A percentile compares a stretch with the other conserved stretches of the same genome.
Conservation (phyloP, 2,797 vertebrate species). For the Trichosurus vulpecula region DNA sequence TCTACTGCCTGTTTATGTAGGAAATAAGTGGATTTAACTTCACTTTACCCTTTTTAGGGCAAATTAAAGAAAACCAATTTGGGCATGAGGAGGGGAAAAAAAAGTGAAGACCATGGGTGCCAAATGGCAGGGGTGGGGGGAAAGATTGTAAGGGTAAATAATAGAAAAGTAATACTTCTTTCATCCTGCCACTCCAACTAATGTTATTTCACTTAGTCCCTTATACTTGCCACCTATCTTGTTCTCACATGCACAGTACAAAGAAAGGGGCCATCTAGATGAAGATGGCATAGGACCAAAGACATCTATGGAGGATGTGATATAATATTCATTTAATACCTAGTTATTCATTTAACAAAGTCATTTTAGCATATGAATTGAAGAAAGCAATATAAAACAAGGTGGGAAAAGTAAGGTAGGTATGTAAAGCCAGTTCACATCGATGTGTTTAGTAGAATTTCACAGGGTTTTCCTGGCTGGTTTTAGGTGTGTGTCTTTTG, state of each 20-base stretch:
- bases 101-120: background rate
- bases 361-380: background rate
- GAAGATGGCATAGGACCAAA: background rate
- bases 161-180: background rate
- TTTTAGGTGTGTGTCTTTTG: background rate
- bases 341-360: background rate
- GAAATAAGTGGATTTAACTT: background rate
- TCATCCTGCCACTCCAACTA: fast-evolving
- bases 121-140: too few species aligned
- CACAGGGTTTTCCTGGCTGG: background rate
- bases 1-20: background rate
- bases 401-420: background rate
- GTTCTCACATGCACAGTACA: background rate
- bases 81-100: background rate
- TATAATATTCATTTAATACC: background rate
- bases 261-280: background rate
- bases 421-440: background rate
- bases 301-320: background rate
- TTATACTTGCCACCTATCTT: background rate
- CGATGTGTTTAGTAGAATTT: background rate
- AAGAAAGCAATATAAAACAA: background rate
- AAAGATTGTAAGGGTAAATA: background rate
- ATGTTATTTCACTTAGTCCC: background rate
- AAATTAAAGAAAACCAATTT: background rate
- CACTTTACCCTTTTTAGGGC: background rate